phyloP scores from a whole-genome alignment of 2,797 vertebrate genomes.

The Emys orbicularis region DNA sequence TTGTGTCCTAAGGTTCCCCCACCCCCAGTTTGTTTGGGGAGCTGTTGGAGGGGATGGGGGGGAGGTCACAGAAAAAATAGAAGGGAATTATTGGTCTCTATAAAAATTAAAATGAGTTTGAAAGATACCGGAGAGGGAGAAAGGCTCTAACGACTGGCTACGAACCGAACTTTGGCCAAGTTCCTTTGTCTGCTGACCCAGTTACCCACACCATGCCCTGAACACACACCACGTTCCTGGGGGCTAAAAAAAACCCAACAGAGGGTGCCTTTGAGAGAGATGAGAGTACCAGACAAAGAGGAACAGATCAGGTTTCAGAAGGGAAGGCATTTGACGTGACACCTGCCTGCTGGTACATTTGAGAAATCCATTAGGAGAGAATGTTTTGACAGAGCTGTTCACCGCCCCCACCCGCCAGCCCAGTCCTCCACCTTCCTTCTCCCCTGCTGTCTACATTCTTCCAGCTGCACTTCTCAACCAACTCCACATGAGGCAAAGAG shows the following conservation, averaged over 20 bases:
- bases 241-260: background rate
- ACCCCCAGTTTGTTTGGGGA: background rate
- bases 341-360: slow-evolving; percentile 81
- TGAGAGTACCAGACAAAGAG: slow-evolving; percentile 80
- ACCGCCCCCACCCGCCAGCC: slow-evolving; percentile 11
- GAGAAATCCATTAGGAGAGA: slow-evolving; percentile 88
- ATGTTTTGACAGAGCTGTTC: slow-evolving; percentile 84
- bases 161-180: background rate
- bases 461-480: background rate
- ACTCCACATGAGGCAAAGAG: background rate
- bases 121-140: background rate
- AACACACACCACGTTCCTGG: background rate
- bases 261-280: slow-evolving; percentile 65
- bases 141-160: background rate
- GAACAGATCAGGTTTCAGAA: slow-evolving; percentile 56
- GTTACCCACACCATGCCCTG: background rate
- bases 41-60: background rate
- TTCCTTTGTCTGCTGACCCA: background rate
- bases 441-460: slow-evolving; percentile 8
- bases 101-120: background rate
- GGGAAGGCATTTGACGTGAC: slow-evolving; percentile 55
- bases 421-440: background rate
- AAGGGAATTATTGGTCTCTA: background rate
- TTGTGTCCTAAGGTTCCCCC: fast-evolving
- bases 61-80: background rate